Base-by-base conservation (phyloP, 2,113 vertebrate genomes). In the Hypocryptadius cinnamomeus region DNA sequence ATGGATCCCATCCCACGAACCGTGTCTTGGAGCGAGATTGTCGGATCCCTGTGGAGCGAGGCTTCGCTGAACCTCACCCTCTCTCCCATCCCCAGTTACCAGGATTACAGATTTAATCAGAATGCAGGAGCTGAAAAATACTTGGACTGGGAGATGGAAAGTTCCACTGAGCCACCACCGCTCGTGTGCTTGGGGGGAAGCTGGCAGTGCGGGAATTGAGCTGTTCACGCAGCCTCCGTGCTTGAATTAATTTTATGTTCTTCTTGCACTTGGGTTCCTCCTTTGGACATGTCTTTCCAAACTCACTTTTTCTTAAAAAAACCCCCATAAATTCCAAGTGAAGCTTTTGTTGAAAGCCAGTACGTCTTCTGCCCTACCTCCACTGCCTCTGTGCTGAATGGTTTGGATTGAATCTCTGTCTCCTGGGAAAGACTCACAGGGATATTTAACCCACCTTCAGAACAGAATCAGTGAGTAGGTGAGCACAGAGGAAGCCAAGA, bases 111-210 rank as follows among this genome's bases (percentile, higher is more conserved):
- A 95, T 97, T 91, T 96, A 96, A 95, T 96, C 91, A 95, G 94
- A 95, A 79, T 96, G 88, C 95, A 97, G 96, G 92, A 97, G 90
- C 82, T 93, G 92, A 94, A 93, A 97, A 97, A 77, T 89, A 94
- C 85, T 96, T 97, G 96, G 96, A 95, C 50, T 79, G 92, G 81
- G 77, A 15, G 59, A 57, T 97, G 97, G 97, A 97, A 97, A 97
- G 95, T 97, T 98, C 95, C 90, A 85, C 83, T 92, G 93, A 95
- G 92, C 92, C 88, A n/a, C 85, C 33, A 54, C 27, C 0, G 8
- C 93, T 96, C 3, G 8, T 92, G 91, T 88, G 89, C 85, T 94
- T 65, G 80, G 87, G 86, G 86, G 81, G 65, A 79, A 87, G 54
- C 53, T 6, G 40, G 50, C 81, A 37, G 25, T 45, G 77, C 90